These are phyloP conservation scores for Cephus spinipes DNA, from an alignment of 2,888 invertebrate species.

Conservation along the genomic window DNA sequence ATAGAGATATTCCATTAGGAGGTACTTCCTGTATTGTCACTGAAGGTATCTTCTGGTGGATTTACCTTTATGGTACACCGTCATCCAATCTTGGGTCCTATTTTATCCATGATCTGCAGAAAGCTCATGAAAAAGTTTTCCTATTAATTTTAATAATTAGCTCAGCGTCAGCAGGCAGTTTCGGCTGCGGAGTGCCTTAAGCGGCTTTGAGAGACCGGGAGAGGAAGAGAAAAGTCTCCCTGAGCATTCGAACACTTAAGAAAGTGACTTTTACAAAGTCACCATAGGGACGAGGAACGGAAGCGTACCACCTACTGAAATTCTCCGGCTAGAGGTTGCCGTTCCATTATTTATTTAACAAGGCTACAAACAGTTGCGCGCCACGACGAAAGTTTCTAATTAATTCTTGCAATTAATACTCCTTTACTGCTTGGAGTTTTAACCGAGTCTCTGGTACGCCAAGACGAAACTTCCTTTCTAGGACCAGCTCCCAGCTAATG, in stretches of 20 bases:
- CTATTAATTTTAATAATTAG: slow-evolving; percentile 38
- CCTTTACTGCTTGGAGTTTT: too few relatives aligned
- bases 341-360: not conserved
- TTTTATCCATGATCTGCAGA: slow-evolving; percentile 35
- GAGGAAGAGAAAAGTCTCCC: too few relatives aligned
- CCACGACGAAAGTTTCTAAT: slow-evolving; percentile 28
- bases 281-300: too few relatives aligned
- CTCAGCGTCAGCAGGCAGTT: slow-evolving; percentile 2
- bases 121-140: slow-evolving; percentile 32
- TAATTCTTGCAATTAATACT: slow-evolving; percentile 35
- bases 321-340: slow-evolving; percentile 10
- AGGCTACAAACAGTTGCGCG: not conserved
- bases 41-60: too few relatives aligned
- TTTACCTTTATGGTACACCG: not conserved
- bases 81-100: slow-evolving; percentile 20
- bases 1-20: too few relatives aligned
- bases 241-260: too few relatives aligned
- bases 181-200: not conserved
- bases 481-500: too few relatives aligned
- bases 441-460: too few relatives aligned
- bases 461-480: too few relatives aligned
- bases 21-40: too few relatives aligned
- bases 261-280: too few relatives aligned
- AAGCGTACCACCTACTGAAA: slow-evolving; percentile 1
- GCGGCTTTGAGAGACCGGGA: not conserved